Evolutionary conservation across 2,888 invertebrate species (phyloP), one percentile per base, ranked within the genome.

Genomic region (Sesia bembeciformis): DNA sequence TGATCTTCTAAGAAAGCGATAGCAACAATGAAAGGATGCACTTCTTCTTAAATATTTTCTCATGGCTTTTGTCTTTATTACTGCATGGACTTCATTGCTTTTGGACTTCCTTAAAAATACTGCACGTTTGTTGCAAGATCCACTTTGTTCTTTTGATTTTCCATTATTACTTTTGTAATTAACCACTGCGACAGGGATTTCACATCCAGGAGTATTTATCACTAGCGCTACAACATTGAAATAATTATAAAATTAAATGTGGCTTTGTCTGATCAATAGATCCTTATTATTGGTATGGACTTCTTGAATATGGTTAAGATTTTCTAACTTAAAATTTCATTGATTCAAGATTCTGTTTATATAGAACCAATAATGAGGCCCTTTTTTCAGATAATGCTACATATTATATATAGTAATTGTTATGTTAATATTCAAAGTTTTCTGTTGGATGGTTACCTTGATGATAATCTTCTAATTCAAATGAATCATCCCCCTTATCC

Each of bases 121-220:
- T 2, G 81, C 78, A 56, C 87, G 68, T 61, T 67, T 70, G 4
- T 81, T 84, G 61, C 87, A 87, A 0, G 60, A 63, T 4, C 57
- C 52, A 3, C 52, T 52, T 56, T 61, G 40, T n/a, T 4, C 7
- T 4, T 52, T 52, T 46, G 23, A n/a, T 46, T 46, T 46, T 46
- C 46, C 46, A 23, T 23, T 66, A 39, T 49, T 53, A 42, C 60
- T 62, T 52, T 58, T 58, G 54, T 79, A 85, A 40, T 73, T 55
- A 4, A 82, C 59, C 59, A 72, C 60, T 8, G 62, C 56, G 49
- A 76, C 40, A 2, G 86, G 87, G 57, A 87, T 86, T 68, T 76
- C 69, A 59, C 87, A 86, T 3, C 85, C 85, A 2, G 68, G 65
- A 5, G 81, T 84, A 50, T 78, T 59, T 51, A 87, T 60, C 67